These are phyloP conservation scores for Onychomys arenicola DNA, from an alignment of 2,797 vertebrate genomes.

Conservation along the genomic window DNA sequence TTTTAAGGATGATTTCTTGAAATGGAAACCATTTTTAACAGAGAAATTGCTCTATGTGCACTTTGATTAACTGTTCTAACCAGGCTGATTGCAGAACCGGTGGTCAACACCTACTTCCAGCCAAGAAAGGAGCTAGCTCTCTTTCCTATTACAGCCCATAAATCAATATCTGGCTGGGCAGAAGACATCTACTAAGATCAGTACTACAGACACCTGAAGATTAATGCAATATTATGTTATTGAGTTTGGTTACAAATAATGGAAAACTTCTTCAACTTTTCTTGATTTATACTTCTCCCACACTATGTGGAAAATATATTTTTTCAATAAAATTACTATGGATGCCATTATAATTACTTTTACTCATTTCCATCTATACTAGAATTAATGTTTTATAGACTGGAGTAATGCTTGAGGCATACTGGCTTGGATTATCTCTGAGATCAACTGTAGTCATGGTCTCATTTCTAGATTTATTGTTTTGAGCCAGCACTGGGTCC, in stretches of 20 bases:
- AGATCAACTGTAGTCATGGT: neutral
- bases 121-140: rapidly evolving
- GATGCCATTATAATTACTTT: neutral
- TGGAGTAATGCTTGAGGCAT: neutral
- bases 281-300: neutral
- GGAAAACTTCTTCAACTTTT: neutral
- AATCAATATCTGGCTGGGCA: neutral
- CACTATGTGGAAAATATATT: neutral
- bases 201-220: neutral
- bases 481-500: too few relatives aligned
- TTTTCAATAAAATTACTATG: neutral
- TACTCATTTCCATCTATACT: neutral
- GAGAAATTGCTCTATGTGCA: neutral
- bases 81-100: neutral
- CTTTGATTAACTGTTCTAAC: neutral
- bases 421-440: neutral
- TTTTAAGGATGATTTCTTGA: neutral
- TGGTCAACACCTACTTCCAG: neutral
- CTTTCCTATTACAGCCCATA: rapidly evolving
- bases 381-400: neutral
- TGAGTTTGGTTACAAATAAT: neutral
- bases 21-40: neutral
- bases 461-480: neutral
- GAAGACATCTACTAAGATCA: neutral
- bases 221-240: neutral